A percentile compares a stretch with the other conserved stretches of the same genome.
phyloP scores from a whole-genome alignment of 2,113 vertebrate species.

The Astatotilapia flaviijosephi region DNA sequence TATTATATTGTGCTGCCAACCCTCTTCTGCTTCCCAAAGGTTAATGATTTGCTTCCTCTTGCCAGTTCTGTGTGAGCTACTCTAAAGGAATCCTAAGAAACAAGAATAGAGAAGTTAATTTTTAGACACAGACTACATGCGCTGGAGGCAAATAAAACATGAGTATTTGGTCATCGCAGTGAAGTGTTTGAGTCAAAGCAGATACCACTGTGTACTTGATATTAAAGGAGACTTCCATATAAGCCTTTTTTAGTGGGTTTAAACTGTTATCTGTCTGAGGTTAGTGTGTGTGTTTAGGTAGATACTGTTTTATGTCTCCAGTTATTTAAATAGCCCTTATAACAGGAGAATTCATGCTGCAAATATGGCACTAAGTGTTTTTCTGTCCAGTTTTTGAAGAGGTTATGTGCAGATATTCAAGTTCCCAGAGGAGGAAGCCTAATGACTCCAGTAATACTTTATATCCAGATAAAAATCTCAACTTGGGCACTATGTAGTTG shows the following conservation, averaged over 20 bases:
- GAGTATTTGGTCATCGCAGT: background rate
- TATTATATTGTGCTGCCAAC: background rate
- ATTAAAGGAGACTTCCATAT: background rate
- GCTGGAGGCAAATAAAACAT: background rate
- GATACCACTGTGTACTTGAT: background rate
- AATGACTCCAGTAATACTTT: background rate
- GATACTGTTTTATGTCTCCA: background rate
- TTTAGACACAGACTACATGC: background rate
- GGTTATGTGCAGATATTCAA: background rate
- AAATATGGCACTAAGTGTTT: background rate
- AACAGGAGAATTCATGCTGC: background rate
- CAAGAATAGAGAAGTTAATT: background rate
- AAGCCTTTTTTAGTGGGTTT: background rate
- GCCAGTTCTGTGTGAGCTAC: background rate
- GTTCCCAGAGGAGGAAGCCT: background rate
- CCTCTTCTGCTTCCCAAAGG: slow-evolving; percentile 1
- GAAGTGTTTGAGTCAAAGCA: background rate
- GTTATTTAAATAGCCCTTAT: background rate
- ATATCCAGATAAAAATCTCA: background rate
- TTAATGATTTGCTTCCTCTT: slow-evolving; percentile 10
- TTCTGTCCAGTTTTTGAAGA: background rate
- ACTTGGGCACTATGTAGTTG: background rate
- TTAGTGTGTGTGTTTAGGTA: background rate
- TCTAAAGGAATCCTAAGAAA: background rate
- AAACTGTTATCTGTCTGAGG: background rate